Conservation (phyloP, 2,113 vertebrate genomes). For the Plotosus lineatus region DNA sequence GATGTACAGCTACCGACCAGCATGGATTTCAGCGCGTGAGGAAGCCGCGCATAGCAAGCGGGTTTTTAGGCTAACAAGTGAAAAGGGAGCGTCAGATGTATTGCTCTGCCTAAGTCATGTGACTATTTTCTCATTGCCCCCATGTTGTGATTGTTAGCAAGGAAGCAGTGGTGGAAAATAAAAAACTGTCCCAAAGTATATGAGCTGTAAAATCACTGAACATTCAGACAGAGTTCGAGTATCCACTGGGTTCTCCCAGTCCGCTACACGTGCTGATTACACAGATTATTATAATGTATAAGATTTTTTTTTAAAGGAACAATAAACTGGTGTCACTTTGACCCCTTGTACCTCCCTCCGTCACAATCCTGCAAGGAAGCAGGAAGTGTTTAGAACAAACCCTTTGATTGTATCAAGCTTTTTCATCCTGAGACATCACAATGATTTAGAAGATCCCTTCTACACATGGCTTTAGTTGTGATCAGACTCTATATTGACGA, state of each 20-base stretch:
- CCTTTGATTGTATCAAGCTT: neutral
- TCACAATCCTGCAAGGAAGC: neutral
- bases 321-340: slow-evolving; percentile 1
- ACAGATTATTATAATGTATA: neutral
- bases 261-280: neutral
- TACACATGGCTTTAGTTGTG: neutral
- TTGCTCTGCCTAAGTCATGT: neutral
- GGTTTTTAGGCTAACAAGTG: neutral
- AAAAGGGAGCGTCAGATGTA: neutral
- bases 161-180: neutral
- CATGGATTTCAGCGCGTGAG: neutral
- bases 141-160: neutral
- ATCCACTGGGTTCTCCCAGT: neutral
- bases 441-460: neutral
- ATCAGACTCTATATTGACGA: slow-evolving; percentile 75
- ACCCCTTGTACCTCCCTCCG: neutral
- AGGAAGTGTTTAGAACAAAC: neutral
- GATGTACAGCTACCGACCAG: neutral
- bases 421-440: neutral
- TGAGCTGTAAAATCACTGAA: neutral
- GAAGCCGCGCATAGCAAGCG: neutral
- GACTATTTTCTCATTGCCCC: neutral
- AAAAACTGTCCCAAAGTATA: neutral
- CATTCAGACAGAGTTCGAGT: neutral
- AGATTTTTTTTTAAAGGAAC: neutral